Conservation (phyloP, 2,797 vertebrate genomes). For the Takifugu rubripes region DNA sequence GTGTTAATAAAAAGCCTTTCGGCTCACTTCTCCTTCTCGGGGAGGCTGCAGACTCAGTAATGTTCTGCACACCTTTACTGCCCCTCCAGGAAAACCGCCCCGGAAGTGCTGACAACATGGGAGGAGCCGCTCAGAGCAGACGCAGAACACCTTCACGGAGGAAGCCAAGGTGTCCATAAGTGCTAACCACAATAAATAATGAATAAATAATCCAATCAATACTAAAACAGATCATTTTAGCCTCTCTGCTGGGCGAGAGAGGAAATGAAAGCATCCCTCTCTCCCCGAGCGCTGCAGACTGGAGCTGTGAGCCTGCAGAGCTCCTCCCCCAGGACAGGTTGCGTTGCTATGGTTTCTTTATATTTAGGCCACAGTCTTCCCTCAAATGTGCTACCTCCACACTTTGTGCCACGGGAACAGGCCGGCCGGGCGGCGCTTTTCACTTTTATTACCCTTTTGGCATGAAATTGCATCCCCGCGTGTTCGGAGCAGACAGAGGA, state of each 20-base stretch:
- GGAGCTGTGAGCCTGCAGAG: slow-evolving; percentile 11
- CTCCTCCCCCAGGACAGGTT: slow-evolving; percentile 16
- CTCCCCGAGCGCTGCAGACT: slow-evolving; percentile 3
- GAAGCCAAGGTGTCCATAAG: too few relatives aligned
- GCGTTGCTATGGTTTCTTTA: slow-evolving; percentile 5
- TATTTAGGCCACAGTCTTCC: slow-evolving; percentile 24
- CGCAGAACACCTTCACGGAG: too few relatives aligned
- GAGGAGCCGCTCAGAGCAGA: too few relatives aligned
- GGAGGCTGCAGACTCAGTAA: slow-evolving; percentile 14
- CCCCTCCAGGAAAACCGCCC: too few relatives aligned
- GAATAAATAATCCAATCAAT: too few relatives aligned
- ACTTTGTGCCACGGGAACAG: slow-evolving; percentile 6
- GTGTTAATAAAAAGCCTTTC: slow-evolving; percentile 27
- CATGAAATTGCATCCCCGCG: slow-evolving; percentile 56
- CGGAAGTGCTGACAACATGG: background rate
- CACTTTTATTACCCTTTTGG: slow-evolving; percentile 46
- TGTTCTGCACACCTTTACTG: slow-evolving; percentile 16
- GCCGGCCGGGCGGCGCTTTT: slow-evolving; percentile 27
- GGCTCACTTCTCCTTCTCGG: background rate
- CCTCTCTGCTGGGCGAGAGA: slow-evolving; percentile 7
- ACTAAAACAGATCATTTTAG: background rate
- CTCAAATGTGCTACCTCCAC: background rate
- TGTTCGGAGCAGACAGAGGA: slow-evolving; percentile 26
- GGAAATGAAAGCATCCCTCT: slow-evolving; percentile 11
- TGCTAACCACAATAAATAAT: too few relatives aligned